Conservation (phyloP, 2,113 vertebrate genomes). For the Strigops habroptila region DNA sequence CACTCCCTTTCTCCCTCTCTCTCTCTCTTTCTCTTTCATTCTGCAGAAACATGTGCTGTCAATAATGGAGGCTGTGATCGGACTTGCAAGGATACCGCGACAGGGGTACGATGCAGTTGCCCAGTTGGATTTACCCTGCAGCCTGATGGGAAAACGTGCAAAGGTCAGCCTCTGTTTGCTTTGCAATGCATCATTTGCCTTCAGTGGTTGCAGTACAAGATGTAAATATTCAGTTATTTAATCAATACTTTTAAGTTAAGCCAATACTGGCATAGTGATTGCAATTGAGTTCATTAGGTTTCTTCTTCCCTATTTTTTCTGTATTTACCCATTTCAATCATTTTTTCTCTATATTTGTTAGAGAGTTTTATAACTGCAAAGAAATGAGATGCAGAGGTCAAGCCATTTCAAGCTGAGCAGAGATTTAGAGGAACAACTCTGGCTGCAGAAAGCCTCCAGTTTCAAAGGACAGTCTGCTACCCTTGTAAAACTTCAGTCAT, state of each 20-base stretch:
- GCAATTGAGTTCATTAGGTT: not conserved
- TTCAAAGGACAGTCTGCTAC: not conserved
- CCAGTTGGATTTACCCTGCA: conserved; percentile 95
- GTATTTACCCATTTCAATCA: not conserved
- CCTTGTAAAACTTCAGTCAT: not conserved
- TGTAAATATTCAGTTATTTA: conserved; percentile 55
- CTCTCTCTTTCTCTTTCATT: conserved; percentile 49
- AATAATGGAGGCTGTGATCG: conserved; percentile 97
- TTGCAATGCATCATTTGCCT: conserved; percentile 65
- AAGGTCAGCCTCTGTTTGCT: conserved; percentile 86
- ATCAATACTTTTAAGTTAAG: not conserved
- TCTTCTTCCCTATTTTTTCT: not conserved
- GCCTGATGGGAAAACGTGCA: conserved; percentile 96
- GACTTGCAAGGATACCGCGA: conserved; percentile 96
- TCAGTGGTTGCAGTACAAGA: not conserved
- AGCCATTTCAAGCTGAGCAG: not conserved
- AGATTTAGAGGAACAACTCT: not conserved
- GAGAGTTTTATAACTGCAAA: not conserved
- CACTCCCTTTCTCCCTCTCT: conserved; percentile 34
- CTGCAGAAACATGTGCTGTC: conserved; percentile 94
- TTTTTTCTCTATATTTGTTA: not conserved
- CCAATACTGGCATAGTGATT: not conserved
- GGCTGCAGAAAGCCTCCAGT: not conserved
- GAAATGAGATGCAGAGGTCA: conserved; percentile 2
- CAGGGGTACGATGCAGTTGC: conserved; percentile 95